These are phyloP conservation scores for Sogatella furcifera DNA, from an alignment of 1,140 invertebrate genomes.

Conservation along the genomic window DNA sequence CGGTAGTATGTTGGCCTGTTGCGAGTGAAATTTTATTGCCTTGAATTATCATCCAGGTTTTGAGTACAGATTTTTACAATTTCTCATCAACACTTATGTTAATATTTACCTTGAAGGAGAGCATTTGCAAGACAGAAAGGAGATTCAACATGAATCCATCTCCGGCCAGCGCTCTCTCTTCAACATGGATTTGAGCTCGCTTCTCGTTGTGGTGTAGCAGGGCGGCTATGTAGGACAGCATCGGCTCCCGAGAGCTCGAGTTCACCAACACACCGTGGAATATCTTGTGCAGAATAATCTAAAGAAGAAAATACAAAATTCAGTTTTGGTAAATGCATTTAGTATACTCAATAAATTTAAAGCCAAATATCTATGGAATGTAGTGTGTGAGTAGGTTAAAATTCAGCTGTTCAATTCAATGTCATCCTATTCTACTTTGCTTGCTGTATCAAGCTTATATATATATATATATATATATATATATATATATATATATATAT, in stretches of 20 bases:
- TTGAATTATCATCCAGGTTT: background rate
- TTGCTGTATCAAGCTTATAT: too few relatives aligned
- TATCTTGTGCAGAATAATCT: constrained; percentile 62
- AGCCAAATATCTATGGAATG: too few relatives aligned
- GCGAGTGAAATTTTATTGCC: too few relatives aligned
- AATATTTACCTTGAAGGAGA: constrained; percentile 22
- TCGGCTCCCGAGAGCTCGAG: constrained; percentile 55
- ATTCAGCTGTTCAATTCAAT: too few relatives aligned
- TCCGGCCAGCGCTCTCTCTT: constrained; percentile 71
- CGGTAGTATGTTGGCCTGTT: too few relatives aligned
- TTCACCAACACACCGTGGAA: constrained; percentile 78
- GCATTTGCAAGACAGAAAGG: constrained; percentile 75
- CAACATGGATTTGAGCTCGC: constrained; percentile 77
- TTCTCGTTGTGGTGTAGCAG: constrained; percentile 74
- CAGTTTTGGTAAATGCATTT: background rate
- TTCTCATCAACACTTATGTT: background rate
- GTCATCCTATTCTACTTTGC: too few relatives aligned
- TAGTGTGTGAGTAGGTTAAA: too few relatives aligned
- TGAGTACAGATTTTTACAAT: too few relatives aligned
- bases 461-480: too few relatives aligned
- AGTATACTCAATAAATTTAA: too few relatives aligned
- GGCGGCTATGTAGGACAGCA: constrained; percentile 65
- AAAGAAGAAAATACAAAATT: constrained; percentile 19
- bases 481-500: too few relatives aligned
- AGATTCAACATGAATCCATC: constrained; percentile 95